phyloP scores from a whole-genome alignment of 2,888 invertebrate genomes.

The Tiphia femorata region DNA sequence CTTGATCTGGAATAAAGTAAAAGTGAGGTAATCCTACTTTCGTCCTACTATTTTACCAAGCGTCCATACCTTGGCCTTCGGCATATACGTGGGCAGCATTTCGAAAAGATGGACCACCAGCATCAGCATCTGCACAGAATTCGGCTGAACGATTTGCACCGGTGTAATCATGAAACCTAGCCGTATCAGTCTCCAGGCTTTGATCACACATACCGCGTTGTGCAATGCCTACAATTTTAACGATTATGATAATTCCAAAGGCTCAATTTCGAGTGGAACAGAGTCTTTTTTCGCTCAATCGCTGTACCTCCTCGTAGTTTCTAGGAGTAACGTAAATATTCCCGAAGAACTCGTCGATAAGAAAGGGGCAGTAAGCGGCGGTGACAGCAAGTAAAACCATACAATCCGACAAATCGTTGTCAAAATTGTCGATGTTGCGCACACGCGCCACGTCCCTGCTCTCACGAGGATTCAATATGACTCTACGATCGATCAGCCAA shows the following conservation, averaged over 20 bases:
- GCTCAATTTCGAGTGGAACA: not conserved
- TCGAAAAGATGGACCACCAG: conserved; percentile 73
- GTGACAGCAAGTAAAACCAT: conserved; percentile 73
- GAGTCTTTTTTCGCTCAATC: too few species aligned
- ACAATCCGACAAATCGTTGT: conserved; percentile 72
- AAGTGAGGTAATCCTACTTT: not conserved
- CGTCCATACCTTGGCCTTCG: conserved; percentile 44
- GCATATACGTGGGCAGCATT: conserved; percentile 70
- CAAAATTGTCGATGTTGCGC: conserved; percentile 66
- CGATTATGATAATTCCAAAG: not conserved
- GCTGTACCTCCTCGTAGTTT: conserved; percentile 64
- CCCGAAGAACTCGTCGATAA: conserved; percentile 68
- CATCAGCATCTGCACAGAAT: conserved; percentile 74
- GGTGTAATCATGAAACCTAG: conserved; percentile 73
- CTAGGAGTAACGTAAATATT: conserved; percentile 69
- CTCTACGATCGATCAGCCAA: conserved; percentile 66
- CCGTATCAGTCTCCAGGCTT: conserved; percentile 72
- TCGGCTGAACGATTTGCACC: conserved; percentile 71
- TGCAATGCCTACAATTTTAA: conserved; percentile 61
- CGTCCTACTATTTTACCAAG: too few species aligned
- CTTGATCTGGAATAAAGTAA: conserved; percentile 29
- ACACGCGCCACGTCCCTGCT: conserved; percentile 24
- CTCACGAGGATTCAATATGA: conserved; percentile 38
- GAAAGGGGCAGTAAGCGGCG: conserved; percentile 74
- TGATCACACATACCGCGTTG: conserved; percentile 73